A percentile compares a stretch with the other conserved stretches of the same genome.
These are phyloP conservation scores for Pristionchus arcanus DNA, from an alignment of 2,888 invertebrate genomes.

Conservation along the genomic window DNA sequence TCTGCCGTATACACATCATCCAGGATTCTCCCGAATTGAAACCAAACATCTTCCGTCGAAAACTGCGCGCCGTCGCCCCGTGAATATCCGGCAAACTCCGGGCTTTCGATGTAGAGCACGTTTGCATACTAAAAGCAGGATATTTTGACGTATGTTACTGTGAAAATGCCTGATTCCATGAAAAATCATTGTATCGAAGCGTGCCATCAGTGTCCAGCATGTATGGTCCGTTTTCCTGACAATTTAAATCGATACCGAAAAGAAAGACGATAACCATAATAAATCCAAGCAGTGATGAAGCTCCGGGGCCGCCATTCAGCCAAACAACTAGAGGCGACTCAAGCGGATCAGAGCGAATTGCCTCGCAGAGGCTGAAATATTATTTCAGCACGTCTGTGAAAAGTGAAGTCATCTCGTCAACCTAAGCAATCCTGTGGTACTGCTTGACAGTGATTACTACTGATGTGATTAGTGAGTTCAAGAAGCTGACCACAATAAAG, in stretches of 20 bases:
- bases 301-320: neutral
- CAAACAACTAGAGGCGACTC: neutral
- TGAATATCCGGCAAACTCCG: neutral
- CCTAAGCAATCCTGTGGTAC: no score
- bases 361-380: neutral
- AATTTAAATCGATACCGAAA: neutral
- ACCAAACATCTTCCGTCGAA: no score
- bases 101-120: constrained; percentile 15
- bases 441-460: no score
- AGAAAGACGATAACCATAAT: neutral
- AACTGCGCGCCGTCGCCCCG: no score
- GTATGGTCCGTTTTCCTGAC: neutral
- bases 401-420: no score
- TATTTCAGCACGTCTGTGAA: no score
- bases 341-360: neutral
- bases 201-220: neutral
- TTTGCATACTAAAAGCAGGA: neutral
- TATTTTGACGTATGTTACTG: neutral
- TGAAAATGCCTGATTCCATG: neutral
- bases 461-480: no score
- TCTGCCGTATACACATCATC: neutral
- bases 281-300: neutral
- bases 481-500: no score
- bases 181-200: neutral
- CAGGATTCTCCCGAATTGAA: no score